Evolutionary conservation across 1,140 invertebrate species (phyloP).

Genomic region (Drosophila elegans): DNA sequence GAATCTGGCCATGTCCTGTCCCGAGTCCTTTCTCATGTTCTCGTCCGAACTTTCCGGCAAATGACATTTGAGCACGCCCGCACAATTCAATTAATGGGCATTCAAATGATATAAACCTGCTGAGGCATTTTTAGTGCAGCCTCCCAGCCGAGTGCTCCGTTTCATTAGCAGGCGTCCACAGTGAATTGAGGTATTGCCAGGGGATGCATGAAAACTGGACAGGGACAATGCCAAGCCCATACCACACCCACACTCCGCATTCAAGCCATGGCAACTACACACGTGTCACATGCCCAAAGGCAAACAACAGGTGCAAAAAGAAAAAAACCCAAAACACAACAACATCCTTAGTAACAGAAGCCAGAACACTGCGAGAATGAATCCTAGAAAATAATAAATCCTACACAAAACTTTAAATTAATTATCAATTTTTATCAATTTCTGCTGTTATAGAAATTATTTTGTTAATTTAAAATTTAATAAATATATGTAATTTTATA

Average conservation of each 20-base stretch:
- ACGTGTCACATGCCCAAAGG: constrained; percentile 45
- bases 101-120: constrained; percentile 79
- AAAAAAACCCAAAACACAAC: constrained; percentile 11
- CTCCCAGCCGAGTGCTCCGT: constrained; percentile 36
- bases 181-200: constrained; percentile 55
- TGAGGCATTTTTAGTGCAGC: constrained; percentile 73
- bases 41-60: constrained; percentile 9
- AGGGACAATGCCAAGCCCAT: constrained; percentile 13
- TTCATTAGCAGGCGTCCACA: constrained; percentile 61
- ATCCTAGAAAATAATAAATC: no score
- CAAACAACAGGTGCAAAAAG: constrained; percentile 71
- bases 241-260: not conserved
- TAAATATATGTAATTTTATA: no score
- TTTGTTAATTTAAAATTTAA: no score
- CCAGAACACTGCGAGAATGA: not conserved
- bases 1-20: constrained; percentile 7
- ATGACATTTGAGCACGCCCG: constrained; percentile 47
- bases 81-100: constrained; percentile 81
- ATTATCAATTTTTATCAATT: no score
- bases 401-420: no score
- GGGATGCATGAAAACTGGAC: constrained; percentile 41
- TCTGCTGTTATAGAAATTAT: no score
- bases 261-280: constrained; percentile 14
- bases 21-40: constrained; percentile 1
- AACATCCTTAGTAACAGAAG: constrained; percentile 38